Evolutionary conservation across 2,888 invertebrate species (phyloP).

Genomic region (Lasioglossum morio): DNA sequence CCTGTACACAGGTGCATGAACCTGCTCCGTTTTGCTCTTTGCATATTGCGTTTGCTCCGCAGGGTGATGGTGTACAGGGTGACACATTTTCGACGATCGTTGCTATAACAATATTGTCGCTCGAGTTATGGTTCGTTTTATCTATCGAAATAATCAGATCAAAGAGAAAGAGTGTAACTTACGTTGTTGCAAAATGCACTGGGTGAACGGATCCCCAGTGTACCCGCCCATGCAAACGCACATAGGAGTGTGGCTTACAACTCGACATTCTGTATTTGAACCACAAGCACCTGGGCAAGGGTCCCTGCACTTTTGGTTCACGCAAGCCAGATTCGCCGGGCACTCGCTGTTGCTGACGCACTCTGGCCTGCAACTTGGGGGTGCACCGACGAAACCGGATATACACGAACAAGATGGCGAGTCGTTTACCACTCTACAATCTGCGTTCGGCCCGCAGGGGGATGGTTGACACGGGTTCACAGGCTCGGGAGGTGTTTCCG

Average conservation of each 20-base stretch:
- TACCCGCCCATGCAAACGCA: slow-evolving; percentile 87
- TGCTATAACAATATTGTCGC: slow-evolving; percentile 58
- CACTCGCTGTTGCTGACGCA: slow-evolving; percentile 85
- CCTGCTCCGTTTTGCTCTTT: slow-evolving; percentile 89
- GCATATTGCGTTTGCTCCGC: slow-evolving; percentile 92
- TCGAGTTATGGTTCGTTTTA: background rate
- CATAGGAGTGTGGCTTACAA: slow-evolving; percentile 85
- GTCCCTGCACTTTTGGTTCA: slow-evolving; percentile 85
- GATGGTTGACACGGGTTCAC: slow-evolving; percentile 85
- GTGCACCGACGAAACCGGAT: slow-evolving; percentile 89
- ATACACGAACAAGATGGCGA: slow-evolving; percentile 88
- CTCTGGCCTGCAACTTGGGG: slow-evolving; percentile 89
- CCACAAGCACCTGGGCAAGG: slow-evolving; percentile 86
- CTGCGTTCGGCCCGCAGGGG: slow-evolving; percentile 92
- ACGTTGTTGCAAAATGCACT: slow-evolving; percentile 86
- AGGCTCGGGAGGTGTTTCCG: slow-evolving; percentile 46
- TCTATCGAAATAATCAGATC: background rate
- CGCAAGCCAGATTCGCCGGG: slow-evolving; percentile 84
- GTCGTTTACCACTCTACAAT: slow-evolving; percentile 88
- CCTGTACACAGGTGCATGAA: slow-evolving; percentile 90
- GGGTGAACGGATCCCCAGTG: slow-evolving; percentile 88
- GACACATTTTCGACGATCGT: slow-evolving; percentile 71
- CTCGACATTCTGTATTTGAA: slow-evolving; percentile 84
- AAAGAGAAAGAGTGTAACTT: slow-evolving; percentile 38
- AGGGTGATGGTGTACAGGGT: slow-evolving; percentile 90